These are phyloP conservation scores for Zaprionus vittiger DNA, from an alignment of 1,140 invertebrate species.

Conservation along the genomic window DNA sequence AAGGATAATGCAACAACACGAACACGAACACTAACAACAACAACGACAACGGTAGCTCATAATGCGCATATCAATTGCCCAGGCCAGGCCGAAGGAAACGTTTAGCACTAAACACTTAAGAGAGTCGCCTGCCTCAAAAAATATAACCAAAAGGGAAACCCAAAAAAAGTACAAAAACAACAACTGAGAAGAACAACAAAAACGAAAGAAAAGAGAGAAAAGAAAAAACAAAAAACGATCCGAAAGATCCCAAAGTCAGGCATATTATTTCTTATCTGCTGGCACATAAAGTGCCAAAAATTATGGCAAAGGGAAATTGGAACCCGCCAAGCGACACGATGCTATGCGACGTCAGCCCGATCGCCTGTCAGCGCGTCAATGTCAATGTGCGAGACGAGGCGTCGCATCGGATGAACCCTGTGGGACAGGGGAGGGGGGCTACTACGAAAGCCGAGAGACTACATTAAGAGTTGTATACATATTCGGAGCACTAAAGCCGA, in stretches of 20 bases:
- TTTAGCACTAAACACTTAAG: slow-evolving; percentile 74
- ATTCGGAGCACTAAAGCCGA: neutral
- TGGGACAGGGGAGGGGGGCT: neutral
- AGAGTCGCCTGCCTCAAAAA: slow-evolving; percentile 34
- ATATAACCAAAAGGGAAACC: slow-evolving; percentile 2
- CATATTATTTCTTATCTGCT: slow-evolving; percentile 68
- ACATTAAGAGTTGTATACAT: neutral
- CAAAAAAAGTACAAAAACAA: slow-evolving; percentile 5
- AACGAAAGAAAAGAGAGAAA: neutral
- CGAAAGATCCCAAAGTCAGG: slow-evolving; percentile 37
- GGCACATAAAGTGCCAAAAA: slow-evolving; percentile 77
- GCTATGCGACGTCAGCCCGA: neutral
- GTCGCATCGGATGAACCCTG: neutral
- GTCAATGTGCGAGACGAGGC: slow-evolving; percentile 30
- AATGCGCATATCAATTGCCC: slow-evolving; percentile 43
- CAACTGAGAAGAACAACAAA: slow-evolving; percentile 6
- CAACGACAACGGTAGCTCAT: slow-evolving; percentile 23
- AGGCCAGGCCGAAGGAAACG: slow-evolving; percentile 51
- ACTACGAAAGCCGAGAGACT: neutral
- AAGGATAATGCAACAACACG: slow-evolving; percentile 43
- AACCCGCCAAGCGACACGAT: slow-evolving; percentile 22
- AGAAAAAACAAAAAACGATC: slow-evolving; percentile 8
- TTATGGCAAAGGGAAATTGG: slow-evolving; percentile 76
- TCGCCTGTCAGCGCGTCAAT: slow-evolving; percentile 26
- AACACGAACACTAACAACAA: neutral